Evolutionary conservation across 2,888 invertebrate species (phyloP), one percentile per base, ranked within the genome.

Genomic region (Choristoneura rosaceana): DNA sequence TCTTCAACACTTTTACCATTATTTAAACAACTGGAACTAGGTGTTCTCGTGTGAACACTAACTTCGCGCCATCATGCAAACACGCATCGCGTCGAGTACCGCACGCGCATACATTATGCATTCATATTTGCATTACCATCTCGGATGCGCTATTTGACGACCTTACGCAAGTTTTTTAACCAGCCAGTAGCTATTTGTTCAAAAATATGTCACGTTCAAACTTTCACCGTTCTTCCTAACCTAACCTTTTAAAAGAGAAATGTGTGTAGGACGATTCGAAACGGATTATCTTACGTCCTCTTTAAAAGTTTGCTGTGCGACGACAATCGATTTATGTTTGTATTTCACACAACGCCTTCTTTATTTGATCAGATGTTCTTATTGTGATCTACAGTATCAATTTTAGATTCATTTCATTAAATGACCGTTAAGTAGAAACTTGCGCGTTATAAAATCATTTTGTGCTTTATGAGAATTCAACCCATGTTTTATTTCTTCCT

Each of bases 21-120:
- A 75, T 78, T 81, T 80, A 69, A 58, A 75, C 79, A 82, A 83
- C 78, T 84, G 81, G 60, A 70, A 64, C 59, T 73, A 64, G 73
- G 68, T 62, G 74, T 79, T 76, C 77, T 78, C 76, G 76, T 77
- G 79, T 74, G 78, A 78, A 79, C 69, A 78, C 61, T 60, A 60
- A 43, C 69, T 69, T 69, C 62, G 34, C 70, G 69, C 60, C 70
- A 62, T 50, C 76, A 69, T 76, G 78, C 77, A 77, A 75, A 75
- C 71, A 78, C 74, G 75, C 75, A 75, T 73, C 71, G 75, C 74
- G 73, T 76, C 76, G 71, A 74, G 74, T 68, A 69, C 73, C 59
- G 66, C 74, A 74, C 69, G 74, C 76, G 75, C 74, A 75, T 75
- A 69, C 65, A 73, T 73, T 69, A 73, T 69, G 66, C 73, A 70